A percentile compares a stretch with the other conserved stretches of the same genome.
Evolutionary conservation across 2,888 invertebrate genomes (phyloP).

Genomic region (Ferrisia virgata): DNA sequence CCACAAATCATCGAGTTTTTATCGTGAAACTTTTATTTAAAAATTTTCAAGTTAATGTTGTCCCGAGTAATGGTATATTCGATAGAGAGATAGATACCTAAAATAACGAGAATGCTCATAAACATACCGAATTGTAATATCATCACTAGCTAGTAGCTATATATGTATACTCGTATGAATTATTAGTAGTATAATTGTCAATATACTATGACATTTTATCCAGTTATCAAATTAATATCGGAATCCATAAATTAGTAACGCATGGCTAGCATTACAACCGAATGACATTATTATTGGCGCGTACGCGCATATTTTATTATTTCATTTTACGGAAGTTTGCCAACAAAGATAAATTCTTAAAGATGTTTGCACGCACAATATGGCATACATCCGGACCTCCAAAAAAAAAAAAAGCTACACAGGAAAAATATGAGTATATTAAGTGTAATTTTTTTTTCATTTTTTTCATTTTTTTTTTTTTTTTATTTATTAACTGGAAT

Average conservation of each 20-base stretch:
- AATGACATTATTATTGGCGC: background rate
- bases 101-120: background rate
- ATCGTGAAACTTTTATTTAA: background rate
- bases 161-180: too few species aligned
- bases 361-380: background rate
- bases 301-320: background rate
- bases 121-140: background rate
- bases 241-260: conserved; percentile 11
- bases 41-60: background rate
- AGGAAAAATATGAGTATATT: background rate
- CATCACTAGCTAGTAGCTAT: too few species aligned
- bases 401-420: background rate
- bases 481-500: background rate
- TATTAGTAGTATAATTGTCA: background rate
- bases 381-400: background rate
- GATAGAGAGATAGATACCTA: background rate
- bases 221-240: conserved; percentile 12
- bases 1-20: background rate
- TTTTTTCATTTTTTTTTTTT: too few species aligned
- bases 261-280: background rate
- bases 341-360: background rate
- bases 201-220: background rate
- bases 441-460: background rate
- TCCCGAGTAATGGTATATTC: background rate
- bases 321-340: background rate